Evolutionary conservation across 2,113 vertebrate genomes (phyloP), one percentile per base, ranked within the genome.

Genomic region (Phalacrocorax aristotelis): DNA sequence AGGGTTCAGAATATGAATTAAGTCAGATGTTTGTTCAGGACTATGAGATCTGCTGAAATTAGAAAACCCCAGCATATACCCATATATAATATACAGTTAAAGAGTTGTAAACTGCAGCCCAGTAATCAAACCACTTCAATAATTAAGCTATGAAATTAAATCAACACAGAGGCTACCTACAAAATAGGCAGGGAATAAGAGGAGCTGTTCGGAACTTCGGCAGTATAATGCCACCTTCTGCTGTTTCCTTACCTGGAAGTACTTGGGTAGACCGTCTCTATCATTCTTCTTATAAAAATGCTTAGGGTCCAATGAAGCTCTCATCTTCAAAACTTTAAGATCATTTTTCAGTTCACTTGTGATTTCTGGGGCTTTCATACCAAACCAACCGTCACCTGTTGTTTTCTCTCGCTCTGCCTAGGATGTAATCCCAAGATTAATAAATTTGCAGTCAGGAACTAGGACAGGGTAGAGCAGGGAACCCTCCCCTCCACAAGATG

Each of bases 261-360:
- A 99, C 86, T 99, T 99, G 66, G 99, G 99, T 52, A 99, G 98
- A 25, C 99, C 99, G 30, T 99, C 99, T 97, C 99, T 98, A 93
- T 99, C 99, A 15, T 99, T 99, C 97, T 99, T 99, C 98, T 99
- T 99, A 94, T 99, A 99, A 98, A 99, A 99, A 51, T 98, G 98
- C 96, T 99, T 99, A 15, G 99, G 98, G 90, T 99, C 99, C 98
- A 99, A 90, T 0, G 99, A 98, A 49, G 98, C 98, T 94, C 99
- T 99, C 99, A 99, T 99, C 96, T 99, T 99, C 91, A 99, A 97
- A 64, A 99, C 98, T 79, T 98, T 98, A 36, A 99, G 98, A 91
- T 99, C 99, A 60, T 98, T 99, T 95, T 98, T 99, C 77, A 99
- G 96, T 93, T 99, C 99, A 34, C 97, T 98, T 8, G 99, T 98